Evolutionary conservation across 2,797 vertebrate species (phyloP), one percentile per base, ranked within the genome.

Genomic region (Acipenser oxyrinchus): DNA sequence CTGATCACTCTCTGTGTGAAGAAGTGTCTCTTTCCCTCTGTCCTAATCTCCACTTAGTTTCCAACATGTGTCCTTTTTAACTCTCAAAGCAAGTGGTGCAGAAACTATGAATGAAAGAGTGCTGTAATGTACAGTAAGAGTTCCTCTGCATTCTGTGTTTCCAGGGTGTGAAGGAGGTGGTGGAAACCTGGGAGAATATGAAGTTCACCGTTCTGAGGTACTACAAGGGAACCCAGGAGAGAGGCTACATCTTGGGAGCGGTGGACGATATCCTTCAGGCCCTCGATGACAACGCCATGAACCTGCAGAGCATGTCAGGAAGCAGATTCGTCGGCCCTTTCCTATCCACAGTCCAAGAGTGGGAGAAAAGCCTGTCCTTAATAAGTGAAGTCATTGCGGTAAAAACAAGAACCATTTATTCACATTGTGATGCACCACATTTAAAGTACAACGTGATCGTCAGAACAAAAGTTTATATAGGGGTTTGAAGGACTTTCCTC

Each of bases 301-400:
- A 90, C 72, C 78, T 99, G 72, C 95, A 99, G 77, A 95, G 95
- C 76, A 90, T 97, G 86, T 89, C 90, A 0, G 90, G 93, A 59
- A 99, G 95, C 77, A 89, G 93, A 66, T 98, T 93, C 65, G 91
- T 95, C 59, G 96, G 93, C 18, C 96, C 96, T 51, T 99, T 99
- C 65, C 87, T 97, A 71, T 68, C 79, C n/a, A 81, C 82, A 0
- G 90, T 96, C 62, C 94, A 95, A 67, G 85, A 84, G 23, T 97
- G 93, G 94, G 95, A 98, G 73, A 96, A 94, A 81, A 88, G 83
- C 9, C 84, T 99, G 52, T 97, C 96, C 2, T 84, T 95, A 52
- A 95, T 98, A 66, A 86, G 91, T 58, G 97, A 99, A 82, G 92
- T 94, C 62, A 94, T 94, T 63, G 93, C 96, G 92, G 97, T 98